A percentile compares a stretch with the other conserved stretches of the same genome.
phyloP scores from a whole-genome alignment of 2,113 vertebrate genomes.

The Anhinga rufa region DNA sequence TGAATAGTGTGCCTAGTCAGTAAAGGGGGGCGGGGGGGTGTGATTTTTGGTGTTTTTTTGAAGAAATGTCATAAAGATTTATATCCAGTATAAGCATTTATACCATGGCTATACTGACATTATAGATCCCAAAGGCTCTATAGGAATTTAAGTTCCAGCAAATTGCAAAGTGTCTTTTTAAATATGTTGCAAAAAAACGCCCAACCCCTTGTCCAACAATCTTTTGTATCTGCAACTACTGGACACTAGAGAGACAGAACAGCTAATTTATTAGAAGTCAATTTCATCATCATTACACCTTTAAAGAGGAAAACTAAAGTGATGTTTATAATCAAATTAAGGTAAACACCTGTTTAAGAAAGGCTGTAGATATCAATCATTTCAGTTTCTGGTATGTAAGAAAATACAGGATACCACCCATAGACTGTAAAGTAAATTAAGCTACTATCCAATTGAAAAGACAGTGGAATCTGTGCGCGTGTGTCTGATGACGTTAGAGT shows the following conservation, averaged over 20 bases:
- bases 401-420: background rate
- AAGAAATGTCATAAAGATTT: background rate
- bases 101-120: background rate
- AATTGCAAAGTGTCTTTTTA: background rate
- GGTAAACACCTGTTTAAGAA: background rate
- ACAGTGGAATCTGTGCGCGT: background rate
- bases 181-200: background rate
- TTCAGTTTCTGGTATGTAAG: background rate
- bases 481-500: background rate
- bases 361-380: background rate
- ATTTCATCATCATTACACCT: background rate
- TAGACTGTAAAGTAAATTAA: background rate
- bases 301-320: background rate
- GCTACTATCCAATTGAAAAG: background rate
- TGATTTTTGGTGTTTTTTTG: background rate
- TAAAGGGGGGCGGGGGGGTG: fast-evolving
- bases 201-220: background rate
- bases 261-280: background rate
- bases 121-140: background rate
- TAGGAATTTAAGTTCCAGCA: background rate
- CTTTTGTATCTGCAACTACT: background rate
- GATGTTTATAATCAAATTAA: background rate
- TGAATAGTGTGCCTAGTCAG: background rate
- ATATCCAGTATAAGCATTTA: background rate
- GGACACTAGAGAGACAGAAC: background rate